Base-by-base conservation (phyloP, 2,888 invertebrate genomes). In the Synanthedon tipuliformis region DNA sequence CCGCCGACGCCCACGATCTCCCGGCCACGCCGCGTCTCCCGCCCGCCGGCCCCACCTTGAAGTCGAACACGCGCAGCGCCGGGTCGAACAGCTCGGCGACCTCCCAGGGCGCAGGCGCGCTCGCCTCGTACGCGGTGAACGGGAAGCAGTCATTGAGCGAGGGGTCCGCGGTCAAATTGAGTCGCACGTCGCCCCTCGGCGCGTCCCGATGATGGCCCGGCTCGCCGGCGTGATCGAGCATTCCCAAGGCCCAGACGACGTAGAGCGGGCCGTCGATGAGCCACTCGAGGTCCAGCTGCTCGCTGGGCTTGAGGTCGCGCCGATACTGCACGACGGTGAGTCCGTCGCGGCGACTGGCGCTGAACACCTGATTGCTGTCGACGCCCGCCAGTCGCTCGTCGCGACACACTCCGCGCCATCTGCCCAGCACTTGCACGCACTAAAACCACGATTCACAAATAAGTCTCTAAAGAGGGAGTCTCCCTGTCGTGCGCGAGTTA, bases 351-450 rank as follows among this genome's bases (percentile, higher is more conserved):
- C 94, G 88, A 1, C 88, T 81, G 50, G 92, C 92, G 1, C 92
- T 92, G 71, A 92, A 92, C 63, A 95, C 80, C 84, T 96, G 96
- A 74, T 94, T 93, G 73, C 90, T 93, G 71, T 96, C 94, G 60
- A 91, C 88, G 0, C 94, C 95, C 34, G 95, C 96, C 2, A 95
- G 89, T n/a, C 90, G 78, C 55, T 91, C 92, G 77, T 97, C 97
- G 59, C 91, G 92, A 64, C 97, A 97, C 41, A 96, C 96, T 45
- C 96, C 97, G 74, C 90, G 93, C 75, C 94, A 94, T 64, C 92
- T 93, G 1, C 95, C 96, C 64, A 96, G 85, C 55, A 96, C 95
- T 79, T 93, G 94, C 50, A 94, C 93, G 69, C 96, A 96, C 92
- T 94, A 23, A 23, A 23, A 23, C 23, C 23, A 34, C 34, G 34